Percentiles rank a stretch among this genome's conserved stretches.
Conservation (phyloP, 2,797 vertebrate species). For the Podarcis lilfordi region DNA sequence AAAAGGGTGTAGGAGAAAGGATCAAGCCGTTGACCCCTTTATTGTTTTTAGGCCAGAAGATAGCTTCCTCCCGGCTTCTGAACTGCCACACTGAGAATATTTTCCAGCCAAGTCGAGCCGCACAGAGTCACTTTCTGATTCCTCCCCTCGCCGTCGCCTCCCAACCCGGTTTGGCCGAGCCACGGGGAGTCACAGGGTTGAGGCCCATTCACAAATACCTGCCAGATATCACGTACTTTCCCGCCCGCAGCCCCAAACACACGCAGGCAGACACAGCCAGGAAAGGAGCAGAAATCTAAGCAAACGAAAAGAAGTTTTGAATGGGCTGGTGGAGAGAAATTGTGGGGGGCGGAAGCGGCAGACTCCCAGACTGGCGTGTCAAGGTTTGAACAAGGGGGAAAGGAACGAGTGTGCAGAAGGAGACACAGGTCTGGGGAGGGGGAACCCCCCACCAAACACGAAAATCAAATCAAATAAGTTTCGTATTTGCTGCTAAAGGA, state of each 20-base stretch:
- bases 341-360: conserved; percentile 55
- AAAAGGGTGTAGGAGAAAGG: conserved; percentile 90
- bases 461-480: conserved; percentile 2
- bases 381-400: not conserved
- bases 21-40: conserved; percentile 89
- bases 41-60: conserved; percentile 90
- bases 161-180: conserved; percentile 57
- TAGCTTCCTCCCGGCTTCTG: conserved; percentile 80
- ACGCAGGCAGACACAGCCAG: conserved; percentile 12
- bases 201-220: conserved; percentile 81
- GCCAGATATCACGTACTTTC: conserved; percentile 82
- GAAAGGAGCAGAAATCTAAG: conserved; percentile 65
- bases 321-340: not conserved
- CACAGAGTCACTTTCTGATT: conserved; percentile 57
- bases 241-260: conserved; percentile 28
- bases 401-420: conserved; percentile 27
- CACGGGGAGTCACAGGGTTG: conserved; percentile 65
- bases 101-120: conserved; percentile 75
- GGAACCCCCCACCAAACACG: conserved; percentile 32
- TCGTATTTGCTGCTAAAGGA: conserved; percentile 67
- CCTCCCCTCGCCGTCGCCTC: conserved; percentile 60
- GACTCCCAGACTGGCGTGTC: conserved; percentile 55
- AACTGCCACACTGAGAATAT: conserved; percentile 62
- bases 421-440: conserved; percentile 9
- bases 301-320: conserved; percentile 56